phyloP scores from a whole-genome alignment of 2,888 invertebrate genomes.

The Yponomeuta plumbellus region DNA sequence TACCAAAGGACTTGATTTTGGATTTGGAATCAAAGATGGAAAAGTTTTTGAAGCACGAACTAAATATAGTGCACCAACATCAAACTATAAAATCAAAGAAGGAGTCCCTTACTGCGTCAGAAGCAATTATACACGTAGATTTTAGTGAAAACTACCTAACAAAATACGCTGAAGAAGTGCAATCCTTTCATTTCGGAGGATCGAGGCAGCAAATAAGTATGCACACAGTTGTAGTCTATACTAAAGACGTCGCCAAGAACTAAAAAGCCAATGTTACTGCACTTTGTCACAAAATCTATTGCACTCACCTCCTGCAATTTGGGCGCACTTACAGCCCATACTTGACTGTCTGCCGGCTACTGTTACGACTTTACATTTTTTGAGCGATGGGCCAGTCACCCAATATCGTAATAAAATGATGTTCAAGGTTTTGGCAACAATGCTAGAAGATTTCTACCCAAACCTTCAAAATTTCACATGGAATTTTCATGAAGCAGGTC shows the following conservation, averaged over 20 bases:
- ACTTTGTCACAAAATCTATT: constrained; percentile 22
- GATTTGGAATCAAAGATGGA: constrained; percentile 12
- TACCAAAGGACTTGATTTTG: constrained; percentile 9
- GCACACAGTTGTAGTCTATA: constrained; percentile 23
- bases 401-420: constrained; percentile 16
- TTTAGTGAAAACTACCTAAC: constrained; percentile 22
- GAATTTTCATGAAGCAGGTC: constrained; percentile 22
- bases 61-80: constrained; percentile 18
- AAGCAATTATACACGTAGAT: constrained; percentile 19
- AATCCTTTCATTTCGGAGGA: constrained; percentile 24
- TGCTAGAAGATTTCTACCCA: constrained; percentile 14
- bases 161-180: constrained; percentile 23
- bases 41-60: constrained; percentile 13
- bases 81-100: constrained; percentile 6
- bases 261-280: constrained; percentile 23
- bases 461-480: constrained; percentile 21
- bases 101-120: constrained; percentile 15
- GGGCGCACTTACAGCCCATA: constrained; percentile 18
- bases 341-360: background rate
- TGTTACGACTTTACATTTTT: too few species aligned
- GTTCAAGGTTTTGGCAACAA: constrained; percentile 18
- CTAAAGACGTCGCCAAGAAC: constrained; percentile 12
- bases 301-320: constrained; percentile 25
- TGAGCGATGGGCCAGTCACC: too few species aligned
- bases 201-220: constrained; percentile 21